Evolutionary conservation across 2,888 invertebrate genomes (phyloP).

Genomic region (Dryococelus australis): DNA sequence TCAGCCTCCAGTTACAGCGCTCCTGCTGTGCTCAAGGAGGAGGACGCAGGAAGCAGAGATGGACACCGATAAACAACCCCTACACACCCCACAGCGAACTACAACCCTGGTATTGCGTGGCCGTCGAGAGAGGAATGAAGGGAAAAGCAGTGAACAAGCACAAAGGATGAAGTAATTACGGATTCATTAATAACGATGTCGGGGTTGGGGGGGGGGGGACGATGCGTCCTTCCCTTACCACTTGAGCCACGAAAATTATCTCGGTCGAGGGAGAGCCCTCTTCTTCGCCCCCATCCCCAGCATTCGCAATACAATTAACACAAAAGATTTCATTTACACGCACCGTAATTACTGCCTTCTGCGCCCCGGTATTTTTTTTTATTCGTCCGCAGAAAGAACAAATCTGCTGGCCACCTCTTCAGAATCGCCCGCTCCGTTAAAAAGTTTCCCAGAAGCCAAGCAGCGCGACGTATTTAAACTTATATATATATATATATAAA

Average conservation of each 20-base stretch:
- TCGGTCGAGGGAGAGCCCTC: background rate
- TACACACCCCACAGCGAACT: too few species aligned
- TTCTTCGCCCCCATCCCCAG: background rate
- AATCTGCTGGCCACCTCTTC: background rate
- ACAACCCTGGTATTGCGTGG: too few species aligned
- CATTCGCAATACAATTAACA: slow-evolving; percentile 10
- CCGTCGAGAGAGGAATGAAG: background rate
- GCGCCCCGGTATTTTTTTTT: background rate
- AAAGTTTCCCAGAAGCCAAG: background rate
- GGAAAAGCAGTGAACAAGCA: background rate
- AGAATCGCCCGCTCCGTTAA: background rate
- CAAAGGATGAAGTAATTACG: slow-evolving; percentile 16
- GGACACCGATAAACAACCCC: too few species aligned
- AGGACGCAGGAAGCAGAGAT: too few species aligned
- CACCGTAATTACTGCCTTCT: background rate
- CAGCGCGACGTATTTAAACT: background rate
- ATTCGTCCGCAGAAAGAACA: background rate
- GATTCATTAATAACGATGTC: slow-evolving; percentile 1
- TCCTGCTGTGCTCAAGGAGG: too few species aligned
- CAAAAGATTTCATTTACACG: slow-evolving; percentile 5
- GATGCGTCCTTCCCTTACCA: background rate
- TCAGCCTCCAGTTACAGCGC: too few species aligned
- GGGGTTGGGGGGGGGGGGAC: background rate
- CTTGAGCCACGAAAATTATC: background rate
- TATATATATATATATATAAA: too few species aligned